Conservation (phyloP, 2,113 vertebrate genomes). For the Dipodomys ordii region DNA sequence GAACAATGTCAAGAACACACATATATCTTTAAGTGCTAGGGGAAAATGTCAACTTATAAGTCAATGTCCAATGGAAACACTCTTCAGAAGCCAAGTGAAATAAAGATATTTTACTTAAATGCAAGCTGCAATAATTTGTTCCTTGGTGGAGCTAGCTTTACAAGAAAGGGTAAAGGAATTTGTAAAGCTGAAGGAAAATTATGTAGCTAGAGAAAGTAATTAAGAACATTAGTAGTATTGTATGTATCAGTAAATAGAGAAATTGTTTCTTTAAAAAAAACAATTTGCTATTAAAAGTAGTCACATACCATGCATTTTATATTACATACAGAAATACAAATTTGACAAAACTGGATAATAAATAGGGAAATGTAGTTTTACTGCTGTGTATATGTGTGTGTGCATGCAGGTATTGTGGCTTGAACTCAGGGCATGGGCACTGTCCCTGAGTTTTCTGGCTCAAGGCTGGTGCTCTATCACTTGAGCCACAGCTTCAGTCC, state of each 20-base stretch:
- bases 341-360: not conserved
- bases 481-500: no score
- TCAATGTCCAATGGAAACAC: not conserved
- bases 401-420: no score
- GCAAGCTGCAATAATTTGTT: not conserved
- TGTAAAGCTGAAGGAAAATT: not conserved
- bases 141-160: not conserved
- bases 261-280: no score
- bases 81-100: slow-evolving; percentile 1
- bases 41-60: not conserved
- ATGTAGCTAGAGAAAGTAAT: not conserved
- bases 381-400: no score
- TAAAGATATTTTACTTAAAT: not conserved
- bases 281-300: not conserved
- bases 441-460: no score
- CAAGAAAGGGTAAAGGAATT: not conserved
- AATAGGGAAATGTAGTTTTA: not conserved
- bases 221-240: not conserved
- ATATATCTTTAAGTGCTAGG: not conserved
- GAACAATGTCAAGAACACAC: not conserved
- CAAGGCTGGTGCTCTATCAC: no score
- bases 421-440: no score
- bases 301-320: not conserved
- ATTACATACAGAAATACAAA: slow-evolving; percentile 30
- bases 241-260: no score